phyloP scores from a whole-genome alignment of 2,113 vertebrate genomes.

The Cairina moschata region DNA sequence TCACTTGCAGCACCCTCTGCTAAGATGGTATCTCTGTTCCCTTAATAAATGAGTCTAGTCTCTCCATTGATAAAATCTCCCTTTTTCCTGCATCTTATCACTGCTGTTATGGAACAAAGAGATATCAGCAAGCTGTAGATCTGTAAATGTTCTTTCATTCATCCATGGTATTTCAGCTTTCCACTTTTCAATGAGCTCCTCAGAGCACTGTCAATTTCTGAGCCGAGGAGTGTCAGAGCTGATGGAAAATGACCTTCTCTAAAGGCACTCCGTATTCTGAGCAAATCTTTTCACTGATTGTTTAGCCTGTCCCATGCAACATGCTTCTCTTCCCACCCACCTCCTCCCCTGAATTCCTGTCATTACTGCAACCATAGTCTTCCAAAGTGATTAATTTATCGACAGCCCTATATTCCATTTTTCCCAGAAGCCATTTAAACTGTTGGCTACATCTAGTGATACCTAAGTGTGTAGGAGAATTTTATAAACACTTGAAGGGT shows the following conservation, averaged over 20 bases:
- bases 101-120: constrained; percentile 65
- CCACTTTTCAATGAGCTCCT: constrained; percentile 40
- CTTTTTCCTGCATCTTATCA: constrained; percentile 65
- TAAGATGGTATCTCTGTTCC: constrained; percentile 52
- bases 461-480: neutral
- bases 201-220: neutral
- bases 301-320: neutral
- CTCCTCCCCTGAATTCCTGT: neutral
- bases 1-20: constrained; percentile 35
- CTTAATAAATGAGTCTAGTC: constrained; percentile 72
- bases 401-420: neutral
- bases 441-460: neutral
- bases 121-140: constrained; percentile 45
- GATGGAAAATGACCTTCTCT: constrained; percentile 52
- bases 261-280: constrained; percentile 14
- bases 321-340: neutral
- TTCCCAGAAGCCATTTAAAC: neutral
- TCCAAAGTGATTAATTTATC: neutral
- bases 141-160: constrained; percentile 46
- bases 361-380: neutral
- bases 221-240: neutral
- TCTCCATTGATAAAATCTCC: constrained; percentile 67
- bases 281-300: neutral
- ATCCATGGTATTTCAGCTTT: constrained; percentile 30
- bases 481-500: neutral